Conservation (phyloP, 2,113 vertebrate species). For the Oxyura jamaicensis region DNA sequence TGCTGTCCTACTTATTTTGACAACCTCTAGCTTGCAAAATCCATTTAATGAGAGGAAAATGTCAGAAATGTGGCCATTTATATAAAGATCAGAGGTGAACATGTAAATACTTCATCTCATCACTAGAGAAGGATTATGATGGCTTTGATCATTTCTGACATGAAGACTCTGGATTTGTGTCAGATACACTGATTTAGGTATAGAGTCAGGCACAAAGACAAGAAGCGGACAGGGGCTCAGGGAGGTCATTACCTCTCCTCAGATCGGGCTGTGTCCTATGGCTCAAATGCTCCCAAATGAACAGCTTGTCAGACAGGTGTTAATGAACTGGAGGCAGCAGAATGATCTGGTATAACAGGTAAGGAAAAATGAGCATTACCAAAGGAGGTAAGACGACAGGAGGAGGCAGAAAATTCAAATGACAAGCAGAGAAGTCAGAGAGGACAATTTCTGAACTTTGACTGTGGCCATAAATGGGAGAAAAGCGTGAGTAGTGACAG, state of each 20-base stretch:
- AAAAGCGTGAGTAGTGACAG: not conserved
- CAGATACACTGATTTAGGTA: not conserved
- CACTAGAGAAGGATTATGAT: not conserved
- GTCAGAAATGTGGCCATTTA: not conserved
- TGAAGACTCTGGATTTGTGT: not conserved
- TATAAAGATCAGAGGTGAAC: slow-evolving; percentile 13
- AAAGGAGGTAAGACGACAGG: not conserved
- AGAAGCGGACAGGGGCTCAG: not conserved
- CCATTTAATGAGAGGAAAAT: slow-evolving; percentile 23
- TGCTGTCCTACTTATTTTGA: slow-evolving; percentile 28
- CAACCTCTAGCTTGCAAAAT: not conserved
- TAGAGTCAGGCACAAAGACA: not conserved
- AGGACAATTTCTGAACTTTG: not conserved
- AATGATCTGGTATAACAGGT: not conserved
- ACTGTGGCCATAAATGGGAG: not conserved
- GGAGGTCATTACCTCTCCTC: not conserved
- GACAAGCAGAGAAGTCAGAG: not conserved
- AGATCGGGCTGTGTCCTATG: not conserved
- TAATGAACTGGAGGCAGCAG: not conserved
- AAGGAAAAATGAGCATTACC: not conserved
- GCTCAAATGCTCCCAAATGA: not conserved
- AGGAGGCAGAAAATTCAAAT: not conserved
- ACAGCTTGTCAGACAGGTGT: not conserved
- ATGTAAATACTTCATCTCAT: not conserved
- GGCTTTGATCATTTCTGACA: slow-evolving; percentile 4